Evolutionary conservation across 2,113 vertebrate genomes (phyloP).

Genomic region (Notarius quadriscutis): DNA sequence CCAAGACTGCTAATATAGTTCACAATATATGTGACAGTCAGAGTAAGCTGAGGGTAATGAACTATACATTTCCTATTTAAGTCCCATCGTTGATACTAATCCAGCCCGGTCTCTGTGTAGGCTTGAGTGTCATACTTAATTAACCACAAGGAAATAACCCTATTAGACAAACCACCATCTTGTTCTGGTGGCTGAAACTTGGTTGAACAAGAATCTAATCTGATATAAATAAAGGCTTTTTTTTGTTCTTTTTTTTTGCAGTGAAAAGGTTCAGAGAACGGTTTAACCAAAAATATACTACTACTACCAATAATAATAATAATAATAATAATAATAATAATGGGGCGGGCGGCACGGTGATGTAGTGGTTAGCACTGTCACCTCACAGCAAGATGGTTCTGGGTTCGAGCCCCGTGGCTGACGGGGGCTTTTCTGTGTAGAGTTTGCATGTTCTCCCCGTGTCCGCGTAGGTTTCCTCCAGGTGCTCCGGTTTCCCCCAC

Average conservation of each 20-base stretch:
- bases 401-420: too few relatives aligned
- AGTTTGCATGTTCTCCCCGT: too few relatives aligned
- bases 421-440: too few relatives aligned
- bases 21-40: conserved; percentile 5
- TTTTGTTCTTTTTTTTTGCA: neutral
- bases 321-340: neutral
- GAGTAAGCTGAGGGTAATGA: conserved; percentile 34
- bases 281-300: neutral
- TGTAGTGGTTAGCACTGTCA: too few relatives aligned
- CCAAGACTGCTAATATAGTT: conserved; percentile 15
- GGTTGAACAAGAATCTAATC: conserved; percentile 20
- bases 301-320: neutral
- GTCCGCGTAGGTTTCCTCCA: too few relatives aligned
- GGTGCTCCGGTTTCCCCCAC: too few relatives aligned
- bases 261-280: conserved; percentile 24
- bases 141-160: conserved; percentile 35
- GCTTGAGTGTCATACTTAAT: conserved; percentile 30
- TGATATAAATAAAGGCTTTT: conserved; percentile 28
- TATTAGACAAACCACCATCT: conserved; percentile 43
- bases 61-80: conserved; percentile 1
- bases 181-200: conserved; percentile 37
- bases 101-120: conserved; percentile 1
- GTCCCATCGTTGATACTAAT: neutral
- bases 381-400: too few relatives aligned
- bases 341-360: neutral